Conservation (phyloP, 2,113 vertebrate species). For the Actenoides lindsayi region DNA sequence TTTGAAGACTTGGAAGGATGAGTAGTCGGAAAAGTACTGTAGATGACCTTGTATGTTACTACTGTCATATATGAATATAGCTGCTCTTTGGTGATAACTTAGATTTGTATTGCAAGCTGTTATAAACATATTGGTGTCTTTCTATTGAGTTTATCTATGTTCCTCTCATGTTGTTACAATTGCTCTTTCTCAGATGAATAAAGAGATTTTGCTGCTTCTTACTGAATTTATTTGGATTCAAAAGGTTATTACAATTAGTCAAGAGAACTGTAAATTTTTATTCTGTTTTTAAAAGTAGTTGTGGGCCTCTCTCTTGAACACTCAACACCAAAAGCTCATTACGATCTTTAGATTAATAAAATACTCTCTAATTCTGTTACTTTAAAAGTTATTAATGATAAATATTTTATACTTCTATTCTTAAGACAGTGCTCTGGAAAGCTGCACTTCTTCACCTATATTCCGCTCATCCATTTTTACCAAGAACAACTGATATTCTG, state of each 20-base stretch:
- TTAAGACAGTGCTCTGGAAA: neutral
- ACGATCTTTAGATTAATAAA: neutral
- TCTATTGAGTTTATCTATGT: neutral
- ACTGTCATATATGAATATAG: neutral
- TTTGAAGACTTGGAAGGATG: neutral
- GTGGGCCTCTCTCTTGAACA: neutral
- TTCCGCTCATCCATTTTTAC: neutral
- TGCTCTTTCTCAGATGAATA: neutral
- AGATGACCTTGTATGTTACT: neutral
- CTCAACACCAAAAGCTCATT: neutral
- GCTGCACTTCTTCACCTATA: neutral
- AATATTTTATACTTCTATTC: neutral
- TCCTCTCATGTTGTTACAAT: neutral
- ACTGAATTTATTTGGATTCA: neutral
- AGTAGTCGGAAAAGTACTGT: neutral
- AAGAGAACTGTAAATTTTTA: neutral
- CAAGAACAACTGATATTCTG: neutral
- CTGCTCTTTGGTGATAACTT: neutral
- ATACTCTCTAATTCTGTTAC: neutral
- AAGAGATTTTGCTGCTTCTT: neutral
- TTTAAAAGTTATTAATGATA: neutral
- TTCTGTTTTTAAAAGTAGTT: neutral
- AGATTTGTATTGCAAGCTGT: neutral
- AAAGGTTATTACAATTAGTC: neutral
- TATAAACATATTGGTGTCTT: neutral